Conservation (phyloP, 2,888 invertebrate genomes). For the Thysanoteuthis rhombus region DNA sequence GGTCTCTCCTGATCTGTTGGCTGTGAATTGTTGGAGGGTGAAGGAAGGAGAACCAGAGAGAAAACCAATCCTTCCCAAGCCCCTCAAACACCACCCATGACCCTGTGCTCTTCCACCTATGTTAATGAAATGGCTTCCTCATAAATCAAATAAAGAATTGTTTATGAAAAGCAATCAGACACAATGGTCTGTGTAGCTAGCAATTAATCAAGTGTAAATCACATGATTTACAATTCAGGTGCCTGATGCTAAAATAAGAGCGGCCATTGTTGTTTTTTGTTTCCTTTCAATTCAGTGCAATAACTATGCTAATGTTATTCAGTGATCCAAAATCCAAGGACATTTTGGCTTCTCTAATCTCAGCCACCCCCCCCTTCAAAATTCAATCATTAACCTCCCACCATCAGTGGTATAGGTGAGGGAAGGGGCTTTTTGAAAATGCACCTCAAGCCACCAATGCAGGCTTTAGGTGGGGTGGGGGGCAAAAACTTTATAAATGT, state of each 20-base stretch:
- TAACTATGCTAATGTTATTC: constrained; percentile 12
- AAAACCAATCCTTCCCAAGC: too few species aligned
- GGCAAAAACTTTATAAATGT: too few species aligned
- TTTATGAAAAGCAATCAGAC: constrained; percentile 12
- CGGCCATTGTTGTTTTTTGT: background rate
- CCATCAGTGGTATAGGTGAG: too few species aligned
- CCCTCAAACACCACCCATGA: background rate
- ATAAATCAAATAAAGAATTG: background rate
- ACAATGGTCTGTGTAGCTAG: background rate
- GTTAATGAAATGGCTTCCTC: background rate
- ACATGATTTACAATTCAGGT: constrained; percentile 12
- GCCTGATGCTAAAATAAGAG: background rate
- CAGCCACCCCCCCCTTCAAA: background rate
- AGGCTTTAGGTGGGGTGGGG: too few species aligned
- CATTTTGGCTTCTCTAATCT: background rate
- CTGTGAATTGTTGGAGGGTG: too few species aligned
- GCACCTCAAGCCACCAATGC: too few species aligned
- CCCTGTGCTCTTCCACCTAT: background rate
- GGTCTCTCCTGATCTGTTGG: too few species aligned
- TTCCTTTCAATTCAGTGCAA: background rate
- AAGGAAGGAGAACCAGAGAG: too few species aligned
- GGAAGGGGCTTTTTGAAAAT: too few species aligned
- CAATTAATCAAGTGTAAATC: constrained; percentile 12
- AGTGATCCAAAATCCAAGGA: background rate
- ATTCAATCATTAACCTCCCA: background rate